Evolutionary conservation across 2,797 vertebrate genomes (phyloP).

Genomic region (Acanthopagrus latus): DNA sequence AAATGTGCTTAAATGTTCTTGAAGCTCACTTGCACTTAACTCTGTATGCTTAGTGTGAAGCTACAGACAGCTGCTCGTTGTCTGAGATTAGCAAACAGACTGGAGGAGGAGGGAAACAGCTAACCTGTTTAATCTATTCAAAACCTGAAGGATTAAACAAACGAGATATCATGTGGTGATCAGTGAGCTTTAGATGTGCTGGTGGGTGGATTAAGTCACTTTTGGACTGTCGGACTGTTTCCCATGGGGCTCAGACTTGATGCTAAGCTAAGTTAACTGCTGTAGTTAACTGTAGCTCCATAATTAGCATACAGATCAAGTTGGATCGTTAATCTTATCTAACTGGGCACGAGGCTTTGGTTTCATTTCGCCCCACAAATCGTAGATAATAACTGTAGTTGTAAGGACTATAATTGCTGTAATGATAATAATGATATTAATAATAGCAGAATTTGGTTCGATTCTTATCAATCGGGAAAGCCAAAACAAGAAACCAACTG

Average conservation of each 20-base stretch:
- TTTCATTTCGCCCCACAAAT: background rate
- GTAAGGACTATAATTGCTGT: background rate
- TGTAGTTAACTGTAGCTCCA: background rate
- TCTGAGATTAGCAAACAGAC: background rate
- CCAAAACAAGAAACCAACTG: background rate
- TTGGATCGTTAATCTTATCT: background rate
- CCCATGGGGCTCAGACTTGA: no score
- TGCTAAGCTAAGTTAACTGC: background rate
- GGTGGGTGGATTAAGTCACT: background rate
- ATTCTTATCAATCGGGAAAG: background rate
- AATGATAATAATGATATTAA: background rate
- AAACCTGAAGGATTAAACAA: background rate
- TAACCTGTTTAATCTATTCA: background rate
- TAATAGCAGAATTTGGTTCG: background rate
- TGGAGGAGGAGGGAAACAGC: background rate
- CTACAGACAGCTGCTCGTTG: background rate
- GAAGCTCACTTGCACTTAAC: background rate
- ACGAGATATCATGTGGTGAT: background rate
- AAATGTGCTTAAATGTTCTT: background rate
- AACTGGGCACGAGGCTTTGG: accelerated
- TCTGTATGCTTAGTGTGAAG: background rate
- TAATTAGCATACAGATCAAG: background rate
- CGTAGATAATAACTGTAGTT: background rate
- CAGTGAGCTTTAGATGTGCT: background rate
- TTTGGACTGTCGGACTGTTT: background rate